Base-by-base conservation (phyloP, 1,140 invertebrate genomes). In the Philotrypesis tridentata region DNA sequence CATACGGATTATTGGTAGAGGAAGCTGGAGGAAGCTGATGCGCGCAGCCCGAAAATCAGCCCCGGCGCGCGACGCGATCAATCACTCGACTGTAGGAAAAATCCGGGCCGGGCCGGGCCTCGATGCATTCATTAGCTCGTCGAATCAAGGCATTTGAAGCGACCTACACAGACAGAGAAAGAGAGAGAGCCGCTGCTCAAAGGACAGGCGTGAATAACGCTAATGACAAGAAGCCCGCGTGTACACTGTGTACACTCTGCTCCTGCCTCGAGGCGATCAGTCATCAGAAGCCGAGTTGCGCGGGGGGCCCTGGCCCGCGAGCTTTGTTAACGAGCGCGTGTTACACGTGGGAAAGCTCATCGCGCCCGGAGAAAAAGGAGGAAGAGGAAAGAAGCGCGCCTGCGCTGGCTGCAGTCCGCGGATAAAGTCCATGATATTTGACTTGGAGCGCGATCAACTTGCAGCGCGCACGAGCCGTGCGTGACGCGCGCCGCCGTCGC, bases 201-300 rank as follows among this genome's bases (percentile, higher is more conserved):
- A 77, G 63, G n/a, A 29, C 33, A 48, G 61, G 63, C 65, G 74
- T 63, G 84, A 82, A 84, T 82, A 85, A 86, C 80, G 82, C 79
- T 86, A 86, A 87, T 85, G 85, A 84, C 79, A 79, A 79, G 33
- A 84, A 84, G 81, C 21, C 48, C 82, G 79, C 82, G 85, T 70
- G 9, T 37, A 37, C 33, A 78, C n/a, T 21, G 25, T 21, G 31
- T n/a, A n/a, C n/a, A n/a, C n/a, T n/a, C n/a, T 23, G 14, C 17
- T 80, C 61, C 37, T 60, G 27, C 55, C 23, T 63, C 70, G 33
- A 55, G 80, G 76, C 85, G 84, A 87, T 88, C 85, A 84, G 75
- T 87, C 84, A 87, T 84, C 84, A 80, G 2, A 78, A 85, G 78
- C 73, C 80, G 61, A 79, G 83, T 81, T 55, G 21, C 7, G 11